Conservation (phyloP, 2,888 invertebrate species). For the Euplexia lucipara region DNA sequence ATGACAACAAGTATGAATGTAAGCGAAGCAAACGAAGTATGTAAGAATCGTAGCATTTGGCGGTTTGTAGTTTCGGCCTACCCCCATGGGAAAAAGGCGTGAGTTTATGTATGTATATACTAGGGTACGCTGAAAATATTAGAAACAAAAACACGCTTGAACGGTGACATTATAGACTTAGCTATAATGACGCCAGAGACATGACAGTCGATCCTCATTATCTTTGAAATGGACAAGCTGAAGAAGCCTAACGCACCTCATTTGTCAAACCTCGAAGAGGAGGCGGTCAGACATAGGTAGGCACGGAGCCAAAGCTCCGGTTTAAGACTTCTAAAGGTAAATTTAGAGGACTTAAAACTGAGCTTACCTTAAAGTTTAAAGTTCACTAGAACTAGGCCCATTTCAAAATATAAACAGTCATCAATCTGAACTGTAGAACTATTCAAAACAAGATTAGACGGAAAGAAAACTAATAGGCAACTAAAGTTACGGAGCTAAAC, state of each 20-base stretch:
- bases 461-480: conserved; percentile 44
- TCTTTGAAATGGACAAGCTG: conserved; percentile 4
- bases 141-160: neutral
- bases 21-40: no score
- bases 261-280: conserved; percentile 10
- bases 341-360: neutral
- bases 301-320: neutral
- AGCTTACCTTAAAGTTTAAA: neutral
- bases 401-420: conserved; percentile 13
- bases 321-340: no score
- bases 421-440: conserved; percentile 12
- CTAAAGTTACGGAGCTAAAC: conserved; percentile 25
- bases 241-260: neutral
- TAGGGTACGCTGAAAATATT: no score
- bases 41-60: no score
- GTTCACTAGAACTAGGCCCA: neutral
- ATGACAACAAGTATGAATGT: no score
- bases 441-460: conserved; percentile 24
- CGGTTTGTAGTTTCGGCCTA: no score
- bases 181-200: neutral
- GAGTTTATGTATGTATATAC: no score
- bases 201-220: conserved; percentile 6
- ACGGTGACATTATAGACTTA: neutral
- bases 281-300: conserved; percentile 3
- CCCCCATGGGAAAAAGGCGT: no score